Base-by-base conservation (phyloP, 2,888 invertebrate genomes). In the Cantharis rufa region DNA sequence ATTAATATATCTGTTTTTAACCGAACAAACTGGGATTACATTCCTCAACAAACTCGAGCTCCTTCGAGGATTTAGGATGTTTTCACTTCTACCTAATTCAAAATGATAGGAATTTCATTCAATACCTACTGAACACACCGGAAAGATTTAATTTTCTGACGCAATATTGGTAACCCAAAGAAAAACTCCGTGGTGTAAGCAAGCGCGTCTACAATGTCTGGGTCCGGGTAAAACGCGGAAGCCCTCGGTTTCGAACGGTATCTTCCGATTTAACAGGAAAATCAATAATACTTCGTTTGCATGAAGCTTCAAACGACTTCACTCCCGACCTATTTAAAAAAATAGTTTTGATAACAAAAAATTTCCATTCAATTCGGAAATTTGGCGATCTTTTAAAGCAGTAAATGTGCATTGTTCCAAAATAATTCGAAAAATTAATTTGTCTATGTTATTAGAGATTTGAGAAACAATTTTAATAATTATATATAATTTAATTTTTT, bases 151-250 rank as follows among this genome's bases (percentile, higher is more conserved):
- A 69, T 62, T 15, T n/a, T 28, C 11, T 75, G 75, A 62, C 66
- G 72, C 68, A 75, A 71, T 69, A 69, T 72, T 69, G 15, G 16
- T 63, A 15, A 74, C 48, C 69, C 15, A 81, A 80, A 81, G 48
- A 62, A 73, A 69, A 73, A 16, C 68, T 27, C n/a, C 10, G 21
- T 27, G n/a, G 61, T 62, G 64, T 80, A 83, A 84, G 84, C 85
- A 84, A 84, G 84, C 82, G 80, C 83, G 78, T 78, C 63, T 77
- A 61, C 69, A 72, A 83, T 83, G 86, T 85, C 85, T 84, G 85
- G 86, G 85, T 86, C 86, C 85, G 85, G 85, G 85, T 83, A 79
- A 80, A 80, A 21, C 61, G 71, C 81, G 81, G 78, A 76, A 75
- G 77, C 70, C 62, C 76, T 81, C 81, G 81, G 80, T 81, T 80